phyloP scores from a whole-genome alignment of 2,888 invertebrate species.

The Hypselothyrea guttata region DNA sequence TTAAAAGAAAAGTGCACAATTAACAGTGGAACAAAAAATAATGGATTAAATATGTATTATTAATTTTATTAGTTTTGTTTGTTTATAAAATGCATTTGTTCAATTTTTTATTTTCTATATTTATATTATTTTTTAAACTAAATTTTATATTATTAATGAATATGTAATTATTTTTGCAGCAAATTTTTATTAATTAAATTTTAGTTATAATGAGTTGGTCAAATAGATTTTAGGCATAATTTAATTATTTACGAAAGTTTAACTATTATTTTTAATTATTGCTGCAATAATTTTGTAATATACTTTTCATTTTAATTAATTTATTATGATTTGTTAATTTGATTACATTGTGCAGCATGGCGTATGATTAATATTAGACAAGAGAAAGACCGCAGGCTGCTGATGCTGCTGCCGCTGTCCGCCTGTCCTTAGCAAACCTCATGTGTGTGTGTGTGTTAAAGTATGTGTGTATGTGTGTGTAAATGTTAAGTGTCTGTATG shows the following conservation, averaged over 20 bases:
- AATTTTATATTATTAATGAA: background rate
- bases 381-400: constrained; percentile 15
- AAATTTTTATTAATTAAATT: no score
- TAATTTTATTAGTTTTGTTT: background rate
- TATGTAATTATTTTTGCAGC: background rate
- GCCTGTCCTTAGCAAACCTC: background rate
- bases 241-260: no score
- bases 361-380: constrained; percentile 59
- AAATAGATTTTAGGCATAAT: no score
- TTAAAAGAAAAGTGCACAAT: no score
- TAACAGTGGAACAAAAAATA: no score
- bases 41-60: no score
- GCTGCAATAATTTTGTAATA: no score
- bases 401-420: constrained; percentile 1
- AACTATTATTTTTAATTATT: constrained; percentile 1
- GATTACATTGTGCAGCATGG: constrained; percentile 35
- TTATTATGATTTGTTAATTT: constrained; percentile 5
- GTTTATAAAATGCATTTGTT: no score
- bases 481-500: background rate
- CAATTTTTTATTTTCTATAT: background rate
- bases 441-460: constrained; percentile 1
- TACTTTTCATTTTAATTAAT: background rate
- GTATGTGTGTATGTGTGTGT: background rate
- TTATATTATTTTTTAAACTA: background rate
- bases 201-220: no score